A percentile compares a stretch with the other conserved stretches of the same genome.
Evolutionary conservation across 2,113 vertebrate genomes (phyloP).

Genomic region (Hystrix cristata): DNA sequence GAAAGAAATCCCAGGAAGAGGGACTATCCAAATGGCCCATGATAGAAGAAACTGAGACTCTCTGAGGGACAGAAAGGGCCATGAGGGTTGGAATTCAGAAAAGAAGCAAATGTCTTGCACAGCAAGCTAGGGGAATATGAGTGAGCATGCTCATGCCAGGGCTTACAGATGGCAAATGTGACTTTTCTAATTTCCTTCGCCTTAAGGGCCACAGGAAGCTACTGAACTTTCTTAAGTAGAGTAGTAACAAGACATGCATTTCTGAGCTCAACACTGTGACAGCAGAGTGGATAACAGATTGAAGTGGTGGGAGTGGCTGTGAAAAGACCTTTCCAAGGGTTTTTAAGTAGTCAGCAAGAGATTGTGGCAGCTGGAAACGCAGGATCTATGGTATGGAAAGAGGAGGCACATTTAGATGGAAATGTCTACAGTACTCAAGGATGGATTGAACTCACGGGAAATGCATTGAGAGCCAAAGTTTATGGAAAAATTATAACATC

Average conservation of each 20-base stretch:
- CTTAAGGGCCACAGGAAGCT: neutral
- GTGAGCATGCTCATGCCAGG: neutral
- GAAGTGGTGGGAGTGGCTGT: neutral
- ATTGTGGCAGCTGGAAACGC: neutral
- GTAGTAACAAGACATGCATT: neutral
- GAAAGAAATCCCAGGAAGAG: neutral
- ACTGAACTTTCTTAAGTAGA: neutral
- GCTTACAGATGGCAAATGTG: neutral
- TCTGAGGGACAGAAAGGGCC: neutral
- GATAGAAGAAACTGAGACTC: neutral
- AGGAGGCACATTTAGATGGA: neutral
- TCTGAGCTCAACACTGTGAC: neutral
- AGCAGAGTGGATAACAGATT: neutral
- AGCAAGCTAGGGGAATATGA: neutral
- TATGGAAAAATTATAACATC: neutral
- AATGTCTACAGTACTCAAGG: neutral
- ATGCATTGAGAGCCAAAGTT: slow-evolving; percentile 17
- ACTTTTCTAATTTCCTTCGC: neutral
- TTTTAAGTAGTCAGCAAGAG: neutral
- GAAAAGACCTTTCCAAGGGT: neutral
- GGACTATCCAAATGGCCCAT: neutral
- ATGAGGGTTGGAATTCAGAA: neutral
- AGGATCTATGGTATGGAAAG: neutral
- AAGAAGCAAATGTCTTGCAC: neutral
- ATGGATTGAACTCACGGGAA: neutral